These are phyloP conservation scores for Coleophora flavipennella DNA, from an alignment of 2,888 invertebrate genomes.

Conservation along the genomic window DNA sequence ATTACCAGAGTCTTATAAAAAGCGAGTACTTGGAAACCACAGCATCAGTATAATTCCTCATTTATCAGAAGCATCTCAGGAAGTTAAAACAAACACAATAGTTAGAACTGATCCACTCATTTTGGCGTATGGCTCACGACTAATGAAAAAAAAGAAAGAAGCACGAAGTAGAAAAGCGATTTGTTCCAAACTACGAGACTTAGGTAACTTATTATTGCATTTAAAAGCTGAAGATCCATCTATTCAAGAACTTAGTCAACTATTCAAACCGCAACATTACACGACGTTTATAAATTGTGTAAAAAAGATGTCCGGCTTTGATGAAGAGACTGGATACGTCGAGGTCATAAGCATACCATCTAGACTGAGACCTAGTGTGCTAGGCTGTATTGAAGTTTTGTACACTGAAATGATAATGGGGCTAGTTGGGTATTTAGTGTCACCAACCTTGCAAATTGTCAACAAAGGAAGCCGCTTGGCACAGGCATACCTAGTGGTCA, in stretches of 20 bases:
- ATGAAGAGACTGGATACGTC: slow-evolving; percentile 11
- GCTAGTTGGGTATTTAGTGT: too few species aligned
- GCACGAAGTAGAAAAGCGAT: slow-evolving; percentile 7
- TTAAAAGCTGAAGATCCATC: slow-evolving; percentile 1
- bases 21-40: too few species aligned
- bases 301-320: slow-evolving; percentile 12
- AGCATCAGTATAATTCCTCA: too few species aligned
- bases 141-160: slow-evolving; percentile 1
- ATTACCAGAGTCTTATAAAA: too few species aligned
- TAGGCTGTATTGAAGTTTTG: slow-evolving; percentile 10
- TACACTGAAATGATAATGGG: too few species aligned
- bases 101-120: slow-evolving; percentile 7
- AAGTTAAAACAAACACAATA: too few species aligned
- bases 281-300: slow-evolving; percentile 6
- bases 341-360: slow-evolving; percentile 10
- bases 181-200: slow-evolving; percentile 13
- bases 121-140: neutral
- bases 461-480: too few species aligned
- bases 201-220: slow-evolving; percentile 7
- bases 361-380: slow-evolving; percentile 5
- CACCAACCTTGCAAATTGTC: too few species aligned
- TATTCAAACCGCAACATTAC: slow-evolving; percentile 9
- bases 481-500: too few species aligned
- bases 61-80: too few species aligned
- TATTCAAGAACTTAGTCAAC: slow-evolving; percentile 7